Base-by-base conservation (phyloP, 1,140 invertebrate genomes). In the Euura lappo region DNA sequence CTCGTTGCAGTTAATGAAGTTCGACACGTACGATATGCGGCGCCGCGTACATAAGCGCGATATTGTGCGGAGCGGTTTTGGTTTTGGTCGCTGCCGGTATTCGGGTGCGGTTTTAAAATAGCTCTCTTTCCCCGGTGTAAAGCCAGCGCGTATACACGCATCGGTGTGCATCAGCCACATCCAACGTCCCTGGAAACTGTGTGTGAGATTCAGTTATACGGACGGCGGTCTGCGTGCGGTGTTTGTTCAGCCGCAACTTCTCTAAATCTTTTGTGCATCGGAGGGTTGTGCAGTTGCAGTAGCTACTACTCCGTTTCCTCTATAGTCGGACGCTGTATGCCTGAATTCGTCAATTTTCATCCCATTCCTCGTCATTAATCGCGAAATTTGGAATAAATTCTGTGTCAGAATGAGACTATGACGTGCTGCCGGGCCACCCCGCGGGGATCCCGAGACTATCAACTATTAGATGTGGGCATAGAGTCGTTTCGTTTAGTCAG, bases 171-270 rank as follows among this genome's bases (percentile, higher is more conserved):
- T 28, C 28, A 28, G 28, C 28, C 28, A 28, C 28, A 28, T 28
- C 28, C 28, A 28, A 28, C 28, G 28, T 28, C 28, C 28, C 28
- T 28, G 28, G 28, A 28, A 28, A 28, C 28, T 28, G 28, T 28
- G 28, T 28, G 28, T 28, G 28, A 28, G 28, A 28, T 28, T 28
- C 28, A 28, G 28, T 28, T 28, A 28, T 28, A 28, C 28, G 28
- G 28, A 28, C 3, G 13, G 51, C 51, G 51, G 51, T 60, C 51
- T 60, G 51, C 51, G 51, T 60, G 51, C 51, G 51, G 70, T 83
- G 81, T 83, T 83, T 83, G 77, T 83, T 83, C 82, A 83, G 81
- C 82, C 82, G 82, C 79, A 81, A 82, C 81, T 82, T 83, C 80
- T 83, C 81, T 82, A 80, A 82, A 83, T 83, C 82, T 83, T 82